Conservation (phyloP, 92 coral and sea anemone genomes). For the Bergia sp. region DNA sequence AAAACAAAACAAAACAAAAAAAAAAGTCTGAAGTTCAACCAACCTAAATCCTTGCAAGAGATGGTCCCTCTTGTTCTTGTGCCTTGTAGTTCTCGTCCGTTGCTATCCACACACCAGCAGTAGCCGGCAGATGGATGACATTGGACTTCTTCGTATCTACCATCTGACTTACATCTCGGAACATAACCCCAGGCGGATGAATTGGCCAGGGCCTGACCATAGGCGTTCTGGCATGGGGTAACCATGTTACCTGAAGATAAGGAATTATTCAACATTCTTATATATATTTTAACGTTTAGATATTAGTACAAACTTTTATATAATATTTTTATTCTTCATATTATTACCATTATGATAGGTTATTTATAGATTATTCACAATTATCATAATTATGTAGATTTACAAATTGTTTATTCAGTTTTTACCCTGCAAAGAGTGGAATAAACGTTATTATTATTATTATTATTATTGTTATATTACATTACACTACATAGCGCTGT, state of each 20-base stretch:
- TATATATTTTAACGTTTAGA: too few relatives aligned
- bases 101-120: conserved; percentile 68
- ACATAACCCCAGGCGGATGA: conserved; percentile 46
- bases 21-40: background rate
- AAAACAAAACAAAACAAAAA: background rate
- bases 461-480: background rate
- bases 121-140: conserved; percentile 50
- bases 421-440: too few relatives aligned
- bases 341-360: too few relatives aligned
- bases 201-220: background rate
- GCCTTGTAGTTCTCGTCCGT: conserved; percentile 60
- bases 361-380: too few relatives aligned
- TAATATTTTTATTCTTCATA: too few relatives aligned
- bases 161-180: conserved; percentile 66
- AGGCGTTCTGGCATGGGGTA: conserved; percentile 28
- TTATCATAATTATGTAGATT: too few relatives aligned
- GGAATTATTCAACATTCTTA: background rate
- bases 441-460: too few relatives aligned
- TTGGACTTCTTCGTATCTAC: conserved; percentile 67
- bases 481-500: background rate
- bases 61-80: conserved; percentile 42
- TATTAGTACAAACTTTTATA: too few relatives aligned
- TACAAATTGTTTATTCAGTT: too few relatives aligned
- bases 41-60: conserved; percentile 39
- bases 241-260: conserved; percentile 4